phyloP scores from a whole-genome alignment of 1,140 invertebrate genomes.

The Solen grandis region DNA sequence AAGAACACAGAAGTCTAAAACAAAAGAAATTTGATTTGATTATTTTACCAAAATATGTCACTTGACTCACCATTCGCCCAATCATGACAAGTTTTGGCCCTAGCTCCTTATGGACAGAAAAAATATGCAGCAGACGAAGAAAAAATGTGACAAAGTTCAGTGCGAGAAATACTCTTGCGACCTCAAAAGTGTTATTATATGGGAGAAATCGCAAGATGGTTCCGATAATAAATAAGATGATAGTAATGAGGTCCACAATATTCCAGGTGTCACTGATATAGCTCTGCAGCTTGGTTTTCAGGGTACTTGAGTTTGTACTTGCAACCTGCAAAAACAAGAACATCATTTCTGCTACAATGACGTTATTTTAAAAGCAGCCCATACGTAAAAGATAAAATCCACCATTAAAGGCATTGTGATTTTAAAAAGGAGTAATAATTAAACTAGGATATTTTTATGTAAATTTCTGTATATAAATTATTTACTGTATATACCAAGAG shows the following conservation, averaged over 20 bases:
- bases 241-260: conserved; percentile 77
- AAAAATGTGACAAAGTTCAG: conserved; percentile 79
- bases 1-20: too few species aligned
- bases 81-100: conserved; percentile 83
- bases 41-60: too few species aligned
- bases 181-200: conserved; percentile 65
- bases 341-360: too few species aligned
- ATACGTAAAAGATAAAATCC: too few species aligned
- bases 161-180: conserved; percentile 73
- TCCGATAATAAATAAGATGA: conserved; percentile 75
- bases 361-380: too few species aligned
- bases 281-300: conserved; percentile 70
- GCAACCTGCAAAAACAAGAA: conserved; percentile 69
- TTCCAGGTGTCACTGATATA: conserved; percentile 80
- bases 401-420: too few species aligned
- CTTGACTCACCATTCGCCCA: conserved; percentile 81
- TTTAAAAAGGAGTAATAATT: too few species aligned
- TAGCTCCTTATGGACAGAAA: conserved; percentile 78
- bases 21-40: too few species aligned
- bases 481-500: too few species aligned
- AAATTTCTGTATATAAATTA: too few species aligned
- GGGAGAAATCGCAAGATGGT: conserved; percentile 75
- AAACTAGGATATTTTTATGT: too few species aligned
- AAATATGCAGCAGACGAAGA: conserved; percentile 79
- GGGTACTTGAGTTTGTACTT: conserved; percentile 60